Percentiles rank a stretch among this genome's conserved stretches.
These are phyloP conservation scores for Parauchenoglanis ngamensis DNA, from an alignment of 2,797 vertebrate genomes.

Conservation along the genomic window DNA sequence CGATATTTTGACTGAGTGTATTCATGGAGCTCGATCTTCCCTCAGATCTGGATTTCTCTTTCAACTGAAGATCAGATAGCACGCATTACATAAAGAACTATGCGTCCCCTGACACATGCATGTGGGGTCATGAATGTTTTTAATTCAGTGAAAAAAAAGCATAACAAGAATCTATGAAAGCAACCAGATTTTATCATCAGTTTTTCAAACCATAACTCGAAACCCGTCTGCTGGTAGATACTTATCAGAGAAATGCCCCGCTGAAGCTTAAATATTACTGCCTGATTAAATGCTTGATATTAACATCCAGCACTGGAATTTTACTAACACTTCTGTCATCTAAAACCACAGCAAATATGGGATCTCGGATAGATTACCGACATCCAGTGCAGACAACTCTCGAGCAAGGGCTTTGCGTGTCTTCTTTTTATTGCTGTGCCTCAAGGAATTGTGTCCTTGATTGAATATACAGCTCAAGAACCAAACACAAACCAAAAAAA, in stretches of 20 bases:
- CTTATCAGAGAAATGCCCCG: not conserved
- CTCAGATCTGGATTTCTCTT: slow-evolving; percentile 40
- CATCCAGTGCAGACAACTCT: not conserved
- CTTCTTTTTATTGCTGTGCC: not conserved
- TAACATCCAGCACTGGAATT: not conserved
- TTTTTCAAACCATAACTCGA: not conserved
- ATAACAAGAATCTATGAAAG: slow-evolving; percentile 17
- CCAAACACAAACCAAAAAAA: not conserved
- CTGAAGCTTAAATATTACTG: not conserved
- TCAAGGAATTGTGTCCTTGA: not conserved
- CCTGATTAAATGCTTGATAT: not conserved
- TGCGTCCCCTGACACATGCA: slow-evolving; percentile 19
- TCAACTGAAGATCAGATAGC: slow-evolving; percentile 34
- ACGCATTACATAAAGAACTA: slow-evolving; percentile 35
- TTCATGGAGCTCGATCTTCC: slow-evolving; percentile 14
- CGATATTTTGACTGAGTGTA: slow-evolving; percentile 24
- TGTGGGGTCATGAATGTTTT: slow-evolving; percentile 21
- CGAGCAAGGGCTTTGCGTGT: not conserved
- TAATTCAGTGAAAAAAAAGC: not conserved
- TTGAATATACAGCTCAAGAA: not conserved
- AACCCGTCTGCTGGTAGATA: not conserved
- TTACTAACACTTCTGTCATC: not conserved
- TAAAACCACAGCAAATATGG: slow-evolving; percentile 13
- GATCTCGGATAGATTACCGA: not conserved
- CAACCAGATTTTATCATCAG: slow-evolving; percentile 13